phyloP scores from a whole-genome alignment of 2,797 vertebrate genomes.

The Onychomys torridus region DNA sequence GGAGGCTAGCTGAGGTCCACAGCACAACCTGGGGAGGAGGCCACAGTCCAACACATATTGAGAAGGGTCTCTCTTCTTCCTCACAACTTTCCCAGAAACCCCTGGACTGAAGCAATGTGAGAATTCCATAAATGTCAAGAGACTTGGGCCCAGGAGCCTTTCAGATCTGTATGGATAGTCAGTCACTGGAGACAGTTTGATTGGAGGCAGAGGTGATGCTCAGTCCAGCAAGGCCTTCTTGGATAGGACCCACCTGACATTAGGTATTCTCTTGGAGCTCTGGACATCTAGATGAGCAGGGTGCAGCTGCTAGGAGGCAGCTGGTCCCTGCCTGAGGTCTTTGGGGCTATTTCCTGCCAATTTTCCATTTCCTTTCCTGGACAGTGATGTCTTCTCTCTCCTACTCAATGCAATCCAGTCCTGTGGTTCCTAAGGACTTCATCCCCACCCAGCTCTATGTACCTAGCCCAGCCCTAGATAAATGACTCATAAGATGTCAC shows the following conservation, averaged over 20 bases:
- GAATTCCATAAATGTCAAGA: no score
- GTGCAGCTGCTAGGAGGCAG: not conserved
- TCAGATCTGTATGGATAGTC: not conserved
- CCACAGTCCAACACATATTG: not conserved
- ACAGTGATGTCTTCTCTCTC: not conserved
- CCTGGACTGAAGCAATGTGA: not conserved
- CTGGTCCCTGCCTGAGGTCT: not conserved
- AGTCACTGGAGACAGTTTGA: not conserved
- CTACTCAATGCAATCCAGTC: not conserved
- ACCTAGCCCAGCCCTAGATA: not conserved
- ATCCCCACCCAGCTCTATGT: not conserved
- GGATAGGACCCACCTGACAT: no score
- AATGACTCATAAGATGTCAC: not conserved
- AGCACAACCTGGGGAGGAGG: not conserved
- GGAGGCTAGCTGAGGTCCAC: not conserved
- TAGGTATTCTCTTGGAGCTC: no score
- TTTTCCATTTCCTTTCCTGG: not conserved
- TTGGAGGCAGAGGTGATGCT: not conserved
- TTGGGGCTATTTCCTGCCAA: no score
- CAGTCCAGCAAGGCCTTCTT: not conserved
- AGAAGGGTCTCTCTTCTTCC: not conserved
- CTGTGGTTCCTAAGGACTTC: no score
- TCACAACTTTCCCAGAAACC: not conserved
- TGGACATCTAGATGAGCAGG: not conserved
- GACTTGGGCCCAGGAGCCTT: not conserved